Percentiles rank a stretch among this genome's conserved stretches.
phyloP scores from a whole-genome alignment of 2,888 invertebrate species.

The Drosophila lutescens region DNA sequence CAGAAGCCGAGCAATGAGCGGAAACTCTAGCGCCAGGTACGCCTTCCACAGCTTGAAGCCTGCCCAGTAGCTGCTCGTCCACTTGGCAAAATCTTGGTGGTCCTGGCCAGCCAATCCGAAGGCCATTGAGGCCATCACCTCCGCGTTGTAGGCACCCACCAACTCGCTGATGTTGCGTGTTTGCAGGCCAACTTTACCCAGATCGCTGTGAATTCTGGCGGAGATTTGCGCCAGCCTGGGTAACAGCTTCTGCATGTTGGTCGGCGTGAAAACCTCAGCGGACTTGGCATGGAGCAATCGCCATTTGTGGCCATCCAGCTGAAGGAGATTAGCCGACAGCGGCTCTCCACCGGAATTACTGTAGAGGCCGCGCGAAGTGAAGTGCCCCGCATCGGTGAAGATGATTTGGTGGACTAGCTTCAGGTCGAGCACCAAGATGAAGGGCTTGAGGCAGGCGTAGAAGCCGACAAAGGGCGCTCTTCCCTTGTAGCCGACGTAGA shows the following conservation, averaged over 20 bases:
- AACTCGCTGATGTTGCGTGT: conserved; percentile 83
- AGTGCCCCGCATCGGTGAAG: conserved; percentile 76
- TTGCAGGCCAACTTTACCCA: conserved; percentile 67
- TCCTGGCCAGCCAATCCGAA: conserved; percentile 84
- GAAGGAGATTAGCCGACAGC: conserved; percentile 83
- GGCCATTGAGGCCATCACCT: conserved; percentile 85
- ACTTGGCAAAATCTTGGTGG: conserved; percentile 81
- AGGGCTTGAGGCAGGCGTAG: conserved; percentile 76
- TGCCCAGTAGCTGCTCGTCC: conserved; percentile 60
- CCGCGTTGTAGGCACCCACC: conserved; percentile 85
- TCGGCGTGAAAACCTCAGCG: conserved; percentile 71
- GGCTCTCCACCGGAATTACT: conserved; percentile 81
- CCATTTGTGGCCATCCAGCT: conserved; percentile 84
- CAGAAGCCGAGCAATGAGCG: conserved; percentile 67
- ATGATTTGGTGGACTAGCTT: conserved; percentile 80
- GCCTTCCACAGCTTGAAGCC: conserved; percentile 64
- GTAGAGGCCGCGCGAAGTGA: conserved; percentile 81
- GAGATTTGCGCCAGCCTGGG: conserved; percentile 68
- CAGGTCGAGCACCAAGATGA: conserved; percentile 77
- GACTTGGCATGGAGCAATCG: conserved; percentile 76
- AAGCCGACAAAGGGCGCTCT: conserved; percentile 81
- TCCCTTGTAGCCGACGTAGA: conserved; percentile 76
- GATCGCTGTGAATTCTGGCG: conserved; percentile 37
- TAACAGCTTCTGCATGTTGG: conserved; percentile 74
- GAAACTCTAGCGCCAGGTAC: conserved; percentile 71